phyloP scores from a whole-genome alignment of 2,113 vertebrate species.

The Callithrix jacchus region DNA sequence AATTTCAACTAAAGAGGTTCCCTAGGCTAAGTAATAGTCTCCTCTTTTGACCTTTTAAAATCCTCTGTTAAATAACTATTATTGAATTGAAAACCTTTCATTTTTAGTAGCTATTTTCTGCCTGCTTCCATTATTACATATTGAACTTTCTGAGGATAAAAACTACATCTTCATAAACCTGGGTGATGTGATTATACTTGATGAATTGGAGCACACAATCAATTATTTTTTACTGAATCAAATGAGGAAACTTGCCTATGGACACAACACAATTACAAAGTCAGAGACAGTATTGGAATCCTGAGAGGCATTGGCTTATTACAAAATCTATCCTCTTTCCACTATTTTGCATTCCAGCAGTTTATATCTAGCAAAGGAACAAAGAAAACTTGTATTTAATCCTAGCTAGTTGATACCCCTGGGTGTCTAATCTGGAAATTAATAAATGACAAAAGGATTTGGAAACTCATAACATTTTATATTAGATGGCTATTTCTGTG shows the following conservation, averaged over 20 bases:
- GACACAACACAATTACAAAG: constrained; percentile 48
- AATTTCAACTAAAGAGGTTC: not conserved
- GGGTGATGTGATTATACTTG: not conserved
- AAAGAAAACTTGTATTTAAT: constrained; percentile 30
- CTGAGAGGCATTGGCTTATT: constrained; percentile 6
- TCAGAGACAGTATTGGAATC: constrained; percentile 30
- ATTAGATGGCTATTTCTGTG: not conserved
- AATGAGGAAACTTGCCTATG: constrained; percentile 53
- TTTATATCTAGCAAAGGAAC: constrained; percentile 18
- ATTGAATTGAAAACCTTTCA: not conserved
- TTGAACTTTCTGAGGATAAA: not conserved
- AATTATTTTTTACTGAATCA: constrained; percentile 55
- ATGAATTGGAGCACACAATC: constrained; percentile 41
- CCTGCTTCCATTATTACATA: not conserved
- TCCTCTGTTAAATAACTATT: not conserved
- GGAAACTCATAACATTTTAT: constrained; percentile 24
- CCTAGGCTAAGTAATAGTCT: not conserved
- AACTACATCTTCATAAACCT: not conserved
- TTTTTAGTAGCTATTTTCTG: not conserved
- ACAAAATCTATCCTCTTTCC: constrained; percentile 24
- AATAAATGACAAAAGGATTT: constrained; percentile 35
- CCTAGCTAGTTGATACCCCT: not conserved
- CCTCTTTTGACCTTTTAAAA: not conserved
- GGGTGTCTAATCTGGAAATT: not conserved
- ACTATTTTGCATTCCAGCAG: not conserved